phyloP scores from a whole-genome alignment of 1,140 invertebrate genomes.

The Nymphalis io region DNA sequence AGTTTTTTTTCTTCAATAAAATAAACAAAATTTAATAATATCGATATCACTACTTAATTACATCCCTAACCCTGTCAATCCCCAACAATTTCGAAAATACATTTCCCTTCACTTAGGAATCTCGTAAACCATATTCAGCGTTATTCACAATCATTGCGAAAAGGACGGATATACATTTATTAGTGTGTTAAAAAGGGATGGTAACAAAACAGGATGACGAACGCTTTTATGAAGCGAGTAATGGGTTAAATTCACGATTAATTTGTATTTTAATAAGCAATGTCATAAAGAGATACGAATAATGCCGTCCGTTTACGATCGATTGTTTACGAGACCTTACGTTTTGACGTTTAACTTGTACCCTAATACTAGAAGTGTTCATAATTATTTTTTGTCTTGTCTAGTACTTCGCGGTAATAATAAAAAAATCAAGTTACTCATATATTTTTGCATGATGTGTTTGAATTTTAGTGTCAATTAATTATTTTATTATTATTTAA shows the following conservation, averaged over 20 bases:
- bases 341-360: background rate
- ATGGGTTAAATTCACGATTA: slow-evolving; percentile 78
- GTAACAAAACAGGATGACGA: slow-evolving; percentile 63
- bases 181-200: slow-evolving; percentile 42
- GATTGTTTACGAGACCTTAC: background rate
- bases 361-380: too few species aligned
- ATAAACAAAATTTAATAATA: background rate
- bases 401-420: too few species aligned
- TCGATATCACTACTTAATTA: slow-evolving; percentile 19
- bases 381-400: too few species aligned
- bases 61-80: slow-evolving; percentile 47
- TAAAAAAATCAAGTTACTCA: too few species aligned
- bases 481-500: too few species aligned
- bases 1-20: too few species aligned
- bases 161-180: slow-evolving; percentile 40
- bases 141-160: slow-evolving; percentile 46
- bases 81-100: slow-evolving; percentile 67
- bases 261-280: slow-evolving; percentile 77
- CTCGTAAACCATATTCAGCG: slow-evolving; percentile 71
- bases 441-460: too few species aligned
- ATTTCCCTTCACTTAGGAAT: slow-evolving; percentile 68
- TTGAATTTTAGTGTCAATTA: too few species aligned
- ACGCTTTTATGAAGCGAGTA: slow-evolving; percentile 72
- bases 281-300: slow-evolving; percentile 54
- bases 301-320: slow-evolving; percentile 21